These are phyloP conservation scores for Plecotus auritus DNA, from an alignment of 2,113 vertebrate genomes.

Conservation along the genomic window DNA sequence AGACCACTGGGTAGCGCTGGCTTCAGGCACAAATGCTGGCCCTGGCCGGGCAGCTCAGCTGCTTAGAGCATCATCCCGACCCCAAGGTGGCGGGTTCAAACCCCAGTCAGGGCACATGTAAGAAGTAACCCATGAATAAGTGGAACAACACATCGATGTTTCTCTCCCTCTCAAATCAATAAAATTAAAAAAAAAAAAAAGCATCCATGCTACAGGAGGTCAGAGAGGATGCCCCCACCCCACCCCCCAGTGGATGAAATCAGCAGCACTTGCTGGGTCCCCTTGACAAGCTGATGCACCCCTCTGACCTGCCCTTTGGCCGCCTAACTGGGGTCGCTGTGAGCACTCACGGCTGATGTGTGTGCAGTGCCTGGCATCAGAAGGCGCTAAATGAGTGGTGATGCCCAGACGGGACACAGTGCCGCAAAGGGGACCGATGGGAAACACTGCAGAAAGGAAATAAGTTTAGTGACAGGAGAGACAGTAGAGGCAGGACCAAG, in stretches of 20 bases:
- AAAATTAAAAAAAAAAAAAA: neutral
- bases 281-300: neutral
- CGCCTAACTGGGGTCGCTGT: neutral
- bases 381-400: neutral
- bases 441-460: neutral
- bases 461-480: neutral
- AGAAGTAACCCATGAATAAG: neutral
- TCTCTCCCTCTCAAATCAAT: neutral
- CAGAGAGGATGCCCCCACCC: neutral
- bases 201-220: neutral
- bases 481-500: neutral
- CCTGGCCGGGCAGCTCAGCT: neutral
- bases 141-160: neutral
- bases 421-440: neutral
- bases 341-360: accelerated
- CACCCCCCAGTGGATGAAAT: neutral
- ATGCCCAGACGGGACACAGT: neutral
- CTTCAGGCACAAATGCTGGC: neutral
- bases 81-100: neutral
- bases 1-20: neutral
- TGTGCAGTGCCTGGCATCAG: neutral
- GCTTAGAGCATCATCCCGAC: neutral
- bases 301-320: neutral
- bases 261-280: neutral
- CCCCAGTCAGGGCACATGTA: too few species aligned